Evolutionary conservation across 2,797 vertebrate species (phyloP), one percentile per base, ranked within the genome.

Genomic region (Erethizon dorsatum): DNA sequence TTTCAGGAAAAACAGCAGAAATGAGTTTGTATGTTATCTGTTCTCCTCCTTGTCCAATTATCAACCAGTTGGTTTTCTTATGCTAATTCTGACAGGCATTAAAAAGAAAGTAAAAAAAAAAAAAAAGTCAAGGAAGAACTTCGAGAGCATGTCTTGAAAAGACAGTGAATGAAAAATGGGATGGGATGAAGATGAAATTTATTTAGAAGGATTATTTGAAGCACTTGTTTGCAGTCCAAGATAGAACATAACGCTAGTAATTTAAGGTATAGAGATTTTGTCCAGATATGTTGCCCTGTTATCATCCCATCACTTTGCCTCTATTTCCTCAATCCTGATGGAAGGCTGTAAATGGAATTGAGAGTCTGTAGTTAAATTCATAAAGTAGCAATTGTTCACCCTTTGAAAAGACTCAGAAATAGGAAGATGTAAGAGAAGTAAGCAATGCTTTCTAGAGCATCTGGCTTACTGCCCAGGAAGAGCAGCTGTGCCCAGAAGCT

Each of bases 321-420:
- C 14, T 88, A 2, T 95, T 69, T 93, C 18, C 28, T 59, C 33
- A 71, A 5, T 92, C 41, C 47, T 94, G 61, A 91, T 92, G 75
- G 88, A 94, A 96, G 28, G n/a, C 63, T 96, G 22, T 65, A 97
- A 89, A 41, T 90, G 45, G 65, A 94, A 82, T 69, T 95, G 88
- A 92, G 77, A 93, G 59, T 92, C 80, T 94, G 56, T 67, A 91
- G 47, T 90, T 94, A 94, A 83, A 41, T 90, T 83, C 92, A 63
- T 89, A 84, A 92, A 89, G 86, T 91, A 69, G 75, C 33, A 71
- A 14, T 79, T 96, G 83, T 82, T 95, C 33, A 94, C 50, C 83
- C 96, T 95, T 96, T 87, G 77, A 96, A 96, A 77, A 69, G n/a
- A 83, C 37, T 95, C 79, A 96, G 79, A 88, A 88, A 69, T 93